phyloP scores from a whole-genome alignment of 2,113 vertebrate genomes.

The Pterocles gutturalis region DNA sequence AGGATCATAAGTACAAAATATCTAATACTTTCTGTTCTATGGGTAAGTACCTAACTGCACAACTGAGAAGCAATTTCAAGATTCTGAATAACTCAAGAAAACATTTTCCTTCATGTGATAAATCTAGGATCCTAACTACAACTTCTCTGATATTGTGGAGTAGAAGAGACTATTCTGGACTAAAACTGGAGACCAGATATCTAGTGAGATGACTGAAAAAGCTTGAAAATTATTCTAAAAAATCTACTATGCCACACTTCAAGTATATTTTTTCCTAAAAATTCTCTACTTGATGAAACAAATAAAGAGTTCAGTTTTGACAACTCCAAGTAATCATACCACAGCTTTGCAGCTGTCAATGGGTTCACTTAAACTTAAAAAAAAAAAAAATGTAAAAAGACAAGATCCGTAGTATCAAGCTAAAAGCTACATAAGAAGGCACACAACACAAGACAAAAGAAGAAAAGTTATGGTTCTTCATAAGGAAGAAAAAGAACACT shows the following conservation, averaged over 20 bases:
- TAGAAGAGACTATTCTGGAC: background rate
- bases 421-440: background rate
- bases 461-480: background rate
- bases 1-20: background rate
- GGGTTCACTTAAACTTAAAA: background rate
- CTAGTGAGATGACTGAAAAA: background rate
- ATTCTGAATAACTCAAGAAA: background rate
- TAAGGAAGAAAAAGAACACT: background rate
- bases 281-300: background rate
- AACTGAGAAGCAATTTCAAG: background rate
- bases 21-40: background rate
- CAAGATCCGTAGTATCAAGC: background rate
- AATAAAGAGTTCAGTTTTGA: background rate
- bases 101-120: background rate
- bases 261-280: background rate
- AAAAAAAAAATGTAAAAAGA: background rate
- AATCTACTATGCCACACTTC: background rate
- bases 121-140: background rate
- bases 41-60: background rate
- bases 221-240: background rate
- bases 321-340: background rate
- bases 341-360: background rate
- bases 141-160: background rate
- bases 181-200: background rate
- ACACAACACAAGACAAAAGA: background rate